Evolutionary conservation across 2,888 invertebrate genomes (phyloP).

Genomic region (Mythimna pallens): DNA sequence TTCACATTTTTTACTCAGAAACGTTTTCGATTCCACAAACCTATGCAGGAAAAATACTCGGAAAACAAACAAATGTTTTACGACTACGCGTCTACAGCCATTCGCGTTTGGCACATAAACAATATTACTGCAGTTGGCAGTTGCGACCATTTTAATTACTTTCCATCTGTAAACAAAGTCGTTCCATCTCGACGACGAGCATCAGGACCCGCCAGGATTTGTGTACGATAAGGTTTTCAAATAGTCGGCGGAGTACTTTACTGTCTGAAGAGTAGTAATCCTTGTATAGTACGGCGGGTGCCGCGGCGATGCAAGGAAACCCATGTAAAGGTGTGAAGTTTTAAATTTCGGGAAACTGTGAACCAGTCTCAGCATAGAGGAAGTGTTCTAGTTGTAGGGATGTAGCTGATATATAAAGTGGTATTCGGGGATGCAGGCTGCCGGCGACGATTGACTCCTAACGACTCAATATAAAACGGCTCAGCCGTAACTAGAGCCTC

Average conservation of each 20-base stretch:
- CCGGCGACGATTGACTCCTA: constrained; percentile 54
- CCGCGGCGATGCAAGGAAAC: not conserved
- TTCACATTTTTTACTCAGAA: constrained; percentile 37
- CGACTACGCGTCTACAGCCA: constrained; percentile 35
- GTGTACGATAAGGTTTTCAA: not conserved
- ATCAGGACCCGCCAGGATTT: not conserved
- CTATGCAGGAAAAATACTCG: constrained; percentile 42
- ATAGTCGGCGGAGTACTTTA: not conserved
- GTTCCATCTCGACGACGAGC: constrained; percentile 26
- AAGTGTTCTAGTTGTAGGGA: not conserved
- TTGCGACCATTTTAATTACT: constrained; percentile 56
- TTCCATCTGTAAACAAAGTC: constrained; percentile 57
- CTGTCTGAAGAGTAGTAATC: not conserved
- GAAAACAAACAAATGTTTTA: constrained; percentile 48
- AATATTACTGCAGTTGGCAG: constrained; percentile 48
- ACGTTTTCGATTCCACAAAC: constrained; percentile 33
- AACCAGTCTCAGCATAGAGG: not conserved
- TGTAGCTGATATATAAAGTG: not conserved
- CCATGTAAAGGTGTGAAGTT: not conserved
- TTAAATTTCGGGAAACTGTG: constrained; percentile 9
- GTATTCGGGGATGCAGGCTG: not conserved
- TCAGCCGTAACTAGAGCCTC: constrained; percentile 59
- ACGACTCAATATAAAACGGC: constrained; percentile 58
- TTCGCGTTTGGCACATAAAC: constrained; percentile 53
- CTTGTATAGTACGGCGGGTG: not conserved